Evolutionary conservation across 1,140 invertebrate species (phyloP).

Genomic region (Drosophila bifasciata): DNA sequence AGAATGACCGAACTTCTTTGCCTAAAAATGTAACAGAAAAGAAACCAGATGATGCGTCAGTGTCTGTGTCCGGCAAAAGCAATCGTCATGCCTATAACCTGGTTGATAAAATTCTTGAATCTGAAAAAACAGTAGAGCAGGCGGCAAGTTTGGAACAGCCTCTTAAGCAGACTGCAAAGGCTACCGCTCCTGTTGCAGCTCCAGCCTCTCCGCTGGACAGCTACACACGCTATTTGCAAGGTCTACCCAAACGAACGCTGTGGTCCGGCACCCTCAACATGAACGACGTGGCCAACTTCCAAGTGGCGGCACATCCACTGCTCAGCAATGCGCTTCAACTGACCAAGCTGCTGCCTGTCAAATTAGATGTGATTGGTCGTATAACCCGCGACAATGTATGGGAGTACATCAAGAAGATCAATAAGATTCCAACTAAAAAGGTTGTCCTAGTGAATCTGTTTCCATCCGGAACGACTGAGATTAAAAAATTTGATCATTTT

Average conservation of each 20-base stretch:
- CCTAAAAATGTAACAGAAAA: conserved; percentile 53
- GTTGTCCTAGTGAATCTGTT: conserved; percentile 93
- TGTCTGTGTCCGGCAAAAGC: background rate
- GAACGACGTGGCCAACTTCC: conserved; percentile 95
- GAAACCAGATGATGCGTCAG: conserved; percentile 24
- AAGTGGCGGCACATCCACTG: conserved; percentile 90
- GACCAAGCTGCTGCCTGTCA: conserved; percentile 89
- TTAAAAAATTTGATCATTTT: conserved; percentile 93
- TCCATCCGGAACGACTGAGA: conserved; percentile 92
- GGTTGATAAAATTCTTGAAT: conserved; percentile 80
- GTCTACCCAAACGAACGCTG: conserved; percentile 84
- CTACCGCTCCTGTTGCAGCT: background rate
- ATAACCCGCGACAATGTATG: conserved; percentile 96
- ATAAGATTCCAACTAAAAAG: conserved; percentile 93
- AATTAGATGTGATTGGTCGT: conserved; percentile 95
- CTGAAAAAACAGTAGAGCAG: conserved; percentile 72
- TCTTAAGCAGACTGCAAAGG: conserved; percentile 26
- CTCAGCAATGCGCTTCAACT: conserved; percentile 89
- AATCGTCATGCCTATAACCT: conserved; percentile 51
- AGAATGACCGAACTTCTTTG: conserved; percentile 20
- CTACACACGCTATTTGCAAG: conserved; percentile 56
- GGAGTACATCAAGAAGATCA: conserved; percentile 97
- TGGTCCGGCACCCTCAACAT: conserved; percentile 96
- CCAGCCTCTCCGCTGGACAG: conserved; percentile 29
- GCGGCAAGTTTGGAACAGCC: conserved; percentile 71